Evolutionary conservation across 2,888 invertebrate genomes (phyloP).

Genomic region (Pristionchus maxplancki): DNA sequence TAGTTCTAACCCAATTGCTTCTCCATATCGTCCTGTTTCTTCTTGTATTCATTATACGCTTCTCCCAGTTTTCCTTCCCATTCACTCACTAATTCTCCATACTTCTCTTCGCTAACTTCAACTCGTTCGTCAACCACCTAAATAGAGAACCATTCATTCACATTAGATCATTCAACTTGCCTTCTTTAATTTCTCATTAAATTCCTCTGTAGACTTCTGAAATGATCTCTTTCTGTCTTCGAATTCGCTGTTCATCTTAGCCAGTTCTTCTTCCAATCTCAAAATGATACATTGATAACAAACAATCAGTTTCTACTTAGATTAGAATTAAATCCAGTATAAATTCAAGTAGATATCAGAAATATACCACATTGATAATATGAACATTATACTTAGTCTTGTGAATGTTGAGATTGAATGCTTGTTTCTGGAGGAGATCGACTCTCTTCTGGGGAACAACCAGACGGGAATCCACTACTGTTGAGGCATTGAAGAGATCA

Average conservation of each 20-base stretch:
- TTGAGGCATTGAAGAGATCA: constrained; percentile 50
- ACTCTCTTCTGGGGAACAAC: constrained; percentile 52
- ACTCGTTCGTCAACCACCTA: constrained; percentile 44
- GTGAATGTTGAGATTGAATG: constrained; percentile 45
- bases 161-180: neutral
- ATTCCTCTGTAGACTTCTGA: constrained; percentile 28
- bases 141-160: neutral
- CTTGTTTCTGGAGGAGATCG: constrained; percentile 50
- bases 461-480: constrained; percentile 50
- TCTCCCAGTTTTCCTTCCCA: constrained; percentile 52
- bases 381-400: constrained; percentile 16
- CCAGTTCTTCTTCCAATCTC: constrained; percentile 51
- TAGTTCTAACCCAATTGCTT: constrained; percentile 15
- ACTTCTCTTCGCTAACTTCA: constrained; percentile 51
- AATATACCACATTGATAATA: too few relatives aligned
- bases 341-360: too few relatives aligned
- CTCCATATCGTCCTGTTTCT: constrained; percentile 47
- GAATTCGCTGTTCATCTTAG: neutral
- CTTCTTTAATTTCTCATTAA: constrained; percentile 50
- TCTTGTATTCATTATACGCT: constrained; percentile 51
- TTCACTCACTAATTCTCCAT: constrained; percentile 37
- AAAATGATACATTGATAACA: neutral
- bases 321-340: too few relatives aligned
- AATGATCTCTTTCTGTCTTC: constrained; percentile 41
- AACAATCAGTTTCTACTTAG: neutral